Conservation (phyloP, 2,113 vertebrate species). For the Pelecanoides urinatrix region DNA sequence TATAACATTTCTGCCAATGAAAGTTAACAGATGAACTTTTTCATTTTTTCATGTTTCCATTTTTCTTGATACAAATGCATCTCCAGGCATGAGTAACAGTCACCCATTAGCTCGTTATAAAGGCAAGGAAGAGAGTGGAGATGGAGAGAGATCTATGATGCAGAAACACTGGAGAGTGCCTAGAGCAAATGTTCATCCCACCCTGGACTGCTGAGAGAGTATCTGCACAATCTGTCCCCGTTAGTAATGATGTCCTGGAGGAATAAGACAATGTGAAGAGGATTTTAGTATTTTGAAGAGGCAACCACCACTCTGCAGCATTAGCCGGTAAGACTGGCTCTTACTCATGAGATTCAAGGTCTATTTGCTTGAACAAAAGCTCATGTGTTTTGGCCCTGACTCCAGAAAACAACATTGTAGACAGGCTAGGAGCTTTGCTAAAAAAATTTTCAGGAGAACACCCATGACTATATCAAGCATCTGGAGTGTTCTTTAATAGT, state of each 20-base stretch:
- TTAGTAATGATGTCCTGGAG: slow-evolving; percentile 35
- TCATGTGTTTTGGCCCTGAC: not conserved
- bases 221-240: slow-evolving; percentile 42
- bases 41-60: slow-evolving; percentile 7
- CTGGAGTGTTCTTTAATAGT: slow-evolving; percentile 64
- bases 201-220: slow-evolving; percentile 23
- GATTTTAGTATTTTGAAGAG: slow-evolving; percentile 37
- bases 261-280: not conserved
- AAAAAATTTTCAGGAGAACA: slow-evolving; percentile 21
- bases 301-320: not conserved
- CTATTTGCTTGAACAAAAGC: slow-evolving; percentile 5
- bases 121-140: not conserved
- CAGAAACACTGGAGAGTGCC: slow-evolving; percentile 35
- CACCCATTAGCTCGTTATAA: slow-evolving; percentile 4
- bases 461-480: slow-evolving; percentile 57
- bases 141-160: slow-evolving; percentile 45
- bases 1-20: not conserved
- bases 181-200: slow-evolving; percentile 46
- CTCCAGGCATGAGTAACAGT: slow-evolving; percentile 36
- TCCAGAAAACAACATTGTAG: not conserved
- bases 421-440: not conserved
- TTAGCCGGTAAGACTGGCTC: not conserved
- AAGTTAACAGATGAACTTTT: not conserved
- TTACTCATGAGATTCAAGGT: slow-evolving; percentile 18
- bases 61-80: slow-evolving; percentile 37